These are phyloP conservation scores for Meloe dianella DNA, from an alignment of 2,888 invertebrate genomes.

Conservation along the genomic window DNA sequence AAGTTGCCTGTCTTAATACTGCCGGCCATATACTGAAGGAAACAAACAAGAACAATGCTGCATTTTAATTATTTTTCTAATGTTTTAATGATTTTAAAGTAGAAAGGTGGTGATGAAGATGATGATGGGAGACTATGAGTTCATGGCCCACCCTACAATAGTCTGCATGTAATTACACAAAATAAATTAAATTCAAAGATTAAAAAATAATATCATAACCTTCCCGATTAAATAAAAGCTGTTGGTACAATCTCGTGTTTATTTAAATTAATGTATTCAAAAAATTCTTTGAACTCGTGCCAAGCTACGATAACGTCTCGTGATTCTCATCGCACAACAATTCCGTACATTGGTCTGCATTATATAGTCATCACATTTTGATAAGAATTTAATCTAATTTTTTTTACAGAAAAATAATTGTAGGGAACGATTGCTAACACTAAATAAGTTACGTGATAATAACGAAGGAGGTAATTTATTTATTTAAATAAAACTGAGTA, in stretches of 20 bases:
- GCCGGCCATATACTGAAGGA: conserved; percentile 85
- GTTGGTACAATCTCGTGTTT: conserved; percentile 2
- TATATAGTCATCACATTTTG: not conserved
- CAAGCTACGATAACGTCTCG: not conserved
- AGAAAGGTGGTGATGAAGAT: not conserved
- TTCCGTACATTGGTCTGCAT: no score
- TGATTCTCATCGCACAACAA: not conserved
- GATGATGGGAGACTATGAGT: not conserved
- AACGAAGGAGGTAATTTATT: no score
- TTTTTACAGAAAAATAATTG: no score
- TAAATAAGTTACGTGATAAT: no score
- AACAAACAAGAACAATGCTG: conserved; percentile 17
- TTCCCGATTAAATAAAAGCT: not conserved
- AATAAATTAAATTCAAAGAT: not conserved
- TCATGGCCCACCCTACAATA: not conserved
- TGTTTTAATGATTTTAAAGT: not conserved
- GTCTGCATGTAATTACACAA: not conserved
- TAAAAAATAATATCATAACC: not conserved
- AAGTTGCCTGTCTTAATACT: conserved; percentile 89
- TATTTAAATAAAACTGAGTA: no score
- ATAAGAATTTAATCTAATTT: not conserved
- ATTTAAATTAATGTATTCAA: not conserved
- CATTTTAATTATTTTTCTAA: conserved; percentile 1
- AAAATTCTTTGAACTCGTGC: not conserved
- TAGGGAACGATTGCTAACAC: no score